Conservation (phyloP, 2,888 invertebrate genomes). For the Zygogramma bicolorata region DNA sequence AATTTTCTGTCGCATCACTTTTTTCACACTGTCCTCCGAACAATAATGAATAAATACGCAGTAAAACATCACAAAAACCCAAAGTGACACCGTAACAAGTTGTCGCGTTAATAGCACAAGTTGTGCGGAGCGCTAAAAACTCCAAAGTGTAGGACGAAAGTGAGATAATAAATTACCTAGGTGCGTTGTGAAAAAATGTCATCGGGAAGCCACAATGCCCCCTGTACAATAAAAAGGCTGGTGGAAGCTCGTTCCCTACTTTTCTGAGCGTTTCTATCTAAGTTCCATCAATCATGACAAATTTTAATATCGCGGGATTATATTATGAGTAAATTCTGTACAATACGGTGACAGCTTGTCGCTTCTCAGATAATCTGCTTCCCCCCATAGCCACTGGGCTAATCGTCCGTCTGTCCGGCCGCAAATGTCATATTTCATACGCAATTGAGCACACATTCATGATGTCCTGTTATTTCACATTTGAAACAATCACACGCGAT, state of each 20-base stretch:
- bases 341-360: conserved; percentile 66
- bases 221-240: conserved; percentile 52
- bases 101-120: conserved; percentile 13
- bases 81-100: conserved; percentile 13
- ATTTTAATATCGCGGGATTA: conserved; percentile 67
- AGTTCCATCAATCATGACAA: conserved; percentile 67
- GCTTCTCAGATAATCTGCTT: conserved; percentile 50
- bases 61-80: conserved; percentile 3
- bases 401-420: background rate
- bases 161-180: conserved; percentile 21
- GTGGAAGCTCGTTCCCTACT: conserved; percentile 55
- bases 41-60: background rate
- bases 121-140: conserved; percentile 16
- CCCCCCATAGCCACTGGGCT: background rate
- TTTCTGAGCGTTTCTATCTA: conserved; percentile 63
- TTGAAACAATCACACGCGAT: no score
- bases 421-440: background rate
- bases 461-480: no score
- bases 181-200: conserved; percentile 17
- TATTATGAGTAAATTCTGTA: conserved; percentile 67
- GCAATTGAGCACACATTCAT: background rate
- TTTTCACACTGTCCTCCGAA: background rate
- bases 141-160: background rate
- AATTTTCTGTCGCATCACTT: no score
- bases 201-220: conserved; percentile 14